A percentile compares a stretch with the other conserved stretches of the same genome.
These are phyloP conservation scores for Entomyzon cyanotis DNA, from an alignment of 2,113 vertebrate genomes.

Conservation along the genomic window DNA sequence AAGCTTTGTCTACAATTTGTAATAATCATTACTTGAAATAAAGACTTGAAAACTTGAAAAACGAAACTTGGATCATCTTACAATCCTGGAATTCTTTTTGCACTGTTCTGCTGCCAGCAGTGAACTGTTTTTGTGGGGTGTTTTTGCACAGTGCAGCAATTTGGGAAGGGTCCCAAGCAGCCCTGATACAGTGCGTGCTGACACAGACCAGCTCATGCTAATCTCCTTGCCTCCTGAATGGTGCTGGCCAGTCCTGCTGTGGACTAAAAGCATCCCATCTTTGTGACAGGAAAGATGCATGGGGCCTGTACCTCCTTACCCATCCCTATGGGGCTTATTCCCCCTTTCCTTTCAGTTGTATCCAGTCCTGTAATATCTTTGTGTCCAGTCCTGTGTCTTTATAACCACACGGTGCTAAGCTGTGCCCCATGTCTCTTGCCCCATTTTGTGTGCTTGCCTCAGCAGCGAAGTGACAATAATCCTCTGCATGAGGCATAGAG, in stretches of 20 bases:
- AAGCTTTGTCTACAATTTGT: background rate
- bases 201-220: background rate
- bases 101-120: background rate
- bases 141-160: background rate
- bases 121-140: background rate
- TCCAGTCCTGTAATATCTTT: accelerated
- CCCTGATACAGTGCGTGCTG: background rate
- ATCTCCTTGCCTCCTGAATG: background rate
- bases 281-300: background rate
- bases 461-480: background rate
- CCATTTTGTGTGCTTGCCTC: background rate
- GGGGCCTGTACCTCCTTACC: background rate
- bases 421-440: background rate
- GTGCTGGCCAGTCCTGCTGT: background rate
- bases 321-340: background rate
- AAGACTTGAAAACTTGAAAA: background rate
- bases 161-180: background rate
- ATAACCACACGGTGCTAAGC: background rate
- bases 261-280: background rate
- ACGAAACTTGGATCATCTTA: background rate
- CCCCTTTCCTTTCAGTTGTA: background rate
- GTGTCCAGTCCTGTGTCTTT: background rate
- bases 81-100: background rate
- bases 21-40: background rate
- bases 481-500: background rate